Conservation (phyloP, 1,140 invertebrate genomes). For the Episyrphus balteatus region DNA sequence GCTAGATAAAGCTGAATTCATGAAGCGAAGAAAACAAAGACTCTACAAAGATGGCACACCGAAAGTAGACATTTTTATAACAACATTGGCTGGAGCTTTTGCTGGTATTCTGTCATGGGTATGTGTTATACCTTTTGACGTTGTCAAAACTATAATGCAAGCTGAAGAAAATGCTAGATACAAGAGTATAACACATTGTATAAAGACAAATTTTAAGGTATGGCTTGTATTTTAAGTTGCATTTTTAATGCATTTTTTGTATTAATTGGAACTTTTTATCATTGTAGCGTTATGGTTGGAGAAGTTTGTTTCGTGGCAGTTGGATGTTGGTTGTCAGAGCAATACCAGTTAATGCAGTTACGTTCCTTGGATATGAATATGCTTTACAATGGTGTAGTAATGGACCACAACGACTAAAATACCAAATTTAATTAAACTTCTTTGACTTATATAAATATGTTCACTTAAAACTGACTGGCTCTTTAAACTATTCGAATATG, state of each 20-base stretch:
- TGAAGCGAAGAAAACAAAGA: constrained; percentile 11
- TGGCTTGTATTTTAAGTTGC: constrained; percentile 32
- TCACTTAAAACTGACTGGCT: too few relatives aligned
- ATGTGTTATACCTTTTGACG: constrained; percentile 58
- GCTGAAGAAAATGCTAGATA: constrained; percentile 43
- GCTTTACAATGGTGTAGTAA: constrained; percentile 24
- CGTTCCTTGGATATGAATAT: constrained; percentile 54
- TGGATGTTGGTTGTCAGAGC: constrained; percentile 47
- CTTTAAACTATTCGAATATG: too few relatives aligned
- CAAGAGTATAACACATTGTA: constrained; percentile 28
- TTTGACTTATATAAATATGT: too few relatives aligned
- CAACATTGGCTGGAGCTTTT: constrained; percentile 31
- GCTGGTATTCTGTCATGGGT: constrained; percentile 58
- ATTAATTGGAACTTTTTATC: constrained; percentile 9
- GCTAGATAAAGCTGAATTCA: constrained; percentile 21
- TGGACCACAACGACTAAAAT: too few relatives aligned
- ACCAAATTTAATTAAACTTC: too few relatives aligned
- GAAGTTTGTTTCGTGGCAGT: constrained; percentile 48
- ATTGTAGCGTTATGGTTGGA: constrained; percentile 41
- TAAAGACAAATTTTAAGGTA: constrained; percentile 42
- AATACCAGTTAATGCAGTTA: constrained; percentile 58
- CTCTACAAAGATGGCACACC: constrained; percentile 14
- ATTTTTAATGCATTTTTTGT: constrained; percentile 33
- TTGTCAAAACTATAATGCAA: constrained; percentile 65
- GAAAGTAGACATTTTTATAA: constrained; percentile 24